A percentile compares a stretch with the other conserved stretches of the same genome.
Evolutionary conservation across 2,888 invertebrate species (phyloP).

Genomic region (Noctua comes): DNA sequence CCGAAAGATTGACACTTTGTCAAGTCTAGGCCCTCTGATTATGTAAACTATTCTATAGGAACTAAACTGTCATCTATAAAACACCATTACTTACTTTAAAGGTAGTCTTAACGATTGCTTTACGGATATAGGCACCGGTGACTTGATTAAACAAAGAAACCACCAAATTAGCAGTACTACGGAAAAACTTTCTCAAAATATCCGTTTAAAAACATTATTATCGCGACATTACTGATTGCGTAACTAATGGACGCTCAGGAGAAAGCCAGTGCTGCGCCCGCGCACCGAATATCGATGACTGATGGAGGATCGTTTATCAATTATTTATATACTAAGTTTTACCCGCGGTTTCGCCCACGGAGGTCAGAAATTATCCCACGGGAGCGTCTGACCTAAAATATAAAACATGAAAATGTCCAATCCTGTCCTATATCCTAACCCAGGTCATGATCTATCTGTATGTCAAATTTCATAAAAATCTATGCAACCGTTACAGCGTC

Average conservation of each 20-base stretch:
- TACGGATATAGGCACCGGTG: background rate
- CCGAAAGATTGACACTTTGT: background rate
- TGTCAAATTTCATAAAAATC: background rate
- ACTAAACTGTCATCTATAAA: background rate
- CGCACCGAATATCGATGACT: conserved; percentile 58
- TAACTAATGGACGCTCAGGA: conserved; percentile 55
- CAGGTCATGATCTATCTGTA: background rate
- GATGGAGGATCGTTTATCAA: conserved; percentile 48
- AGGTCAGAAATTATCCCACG: background rate
- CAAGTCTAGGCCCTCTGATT: background rate
- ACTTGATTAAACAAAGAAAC: conserved; percentile 16
- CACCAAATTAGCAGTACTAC: conserved; percentile 16
- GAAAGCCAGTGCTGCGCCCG: conserved; percentile 61
- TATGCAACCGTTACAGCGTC: background rate
- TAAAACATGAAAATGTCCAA: too few relatives aligned
- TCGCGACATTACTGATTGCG: conserved; percentile 50
- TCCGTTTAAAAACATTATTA: conserved; percentile 54
- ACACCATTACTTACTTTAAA: too few relatives aligned
- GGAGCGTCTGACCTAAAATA: background rate
- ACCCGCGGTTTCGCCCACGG: background rate
- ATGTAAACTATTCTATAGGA: background rate
- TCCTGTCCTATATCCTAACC: background rate
- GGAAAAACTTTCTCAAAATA: conserved; percentile 46
- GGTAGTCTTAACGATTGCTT: background rate
- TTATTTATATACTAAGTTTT: conserved; percentile 14